Percentiles rank a stretch among this genome's conserved stretches.
phyloP scores from a whole-genome alignment of 35 echinoderm and acorn worm genomes.

The Hemicentrotus pulcherrimus region DNA sequence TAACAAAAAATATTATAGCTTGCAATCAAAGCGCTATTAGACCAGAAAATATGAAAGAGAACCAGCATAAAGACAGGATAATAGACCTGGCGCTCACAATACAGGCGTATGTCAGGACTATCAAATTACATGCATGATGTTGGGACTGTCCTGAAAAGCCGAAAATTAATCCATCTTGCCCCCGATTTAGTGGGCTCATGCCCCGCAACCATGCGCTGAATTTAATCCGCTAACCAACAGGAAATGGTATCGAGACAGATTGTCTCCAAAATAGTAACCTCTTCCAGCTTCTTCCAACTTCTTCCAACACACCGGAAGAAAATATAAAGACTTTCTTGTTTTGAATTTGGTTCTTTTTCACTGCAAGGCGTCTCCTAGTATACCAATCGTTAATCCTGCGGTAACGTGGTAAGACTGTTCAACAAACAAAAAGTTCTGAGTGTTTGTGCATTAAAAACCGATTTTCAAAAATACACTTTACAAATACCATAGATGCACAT shows the following conservation, averaged over 20 bases:
- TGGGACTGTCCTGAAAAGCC: constrained; percentile 20
- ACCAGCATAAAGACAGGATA: constrained; percentile 11
- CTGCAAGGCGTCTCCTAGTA: not conserved
- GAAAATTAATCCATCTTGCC: constrained; percentile 30
- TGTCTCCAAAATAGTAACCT: constrained; percentile 31
- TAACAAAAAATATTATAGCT: constrained; percentile 13
- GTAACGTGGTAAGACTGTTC: not conserved
- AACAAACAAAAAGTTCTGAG: not conserved
- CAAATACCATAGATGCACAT: too few species aligned
- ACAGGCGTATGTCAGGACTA: not conserved
- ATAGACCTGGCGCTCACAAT: not conserved
- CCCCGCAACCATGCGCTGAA: constrained; percentile 34
- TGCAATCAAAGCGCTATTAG: not conserved
- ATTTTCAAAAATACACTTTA: too few species aligned
- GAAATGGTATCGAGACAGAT: constrained; percentile 35
- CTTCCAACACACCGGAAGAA: not conserved
- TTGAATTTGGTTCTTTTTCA: not conserved
- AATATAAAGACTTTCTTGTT: constrained; percentile 5
- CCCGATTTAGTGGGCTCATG: not conserved
- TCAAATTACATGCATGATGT: constrained; percentile 1
- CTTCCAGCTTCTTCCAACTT: not conserved
- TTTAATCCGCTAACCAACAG: constrained; percentile 8
- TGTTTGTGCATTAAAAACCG: not conserved
- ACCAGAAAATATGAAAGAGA: not conserved
- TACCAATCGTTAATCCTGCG: not conserved